phyloP scores from a whole-genome alignment of 2,113 vertebrate species.

The Desmodus rotundus region DNA sequence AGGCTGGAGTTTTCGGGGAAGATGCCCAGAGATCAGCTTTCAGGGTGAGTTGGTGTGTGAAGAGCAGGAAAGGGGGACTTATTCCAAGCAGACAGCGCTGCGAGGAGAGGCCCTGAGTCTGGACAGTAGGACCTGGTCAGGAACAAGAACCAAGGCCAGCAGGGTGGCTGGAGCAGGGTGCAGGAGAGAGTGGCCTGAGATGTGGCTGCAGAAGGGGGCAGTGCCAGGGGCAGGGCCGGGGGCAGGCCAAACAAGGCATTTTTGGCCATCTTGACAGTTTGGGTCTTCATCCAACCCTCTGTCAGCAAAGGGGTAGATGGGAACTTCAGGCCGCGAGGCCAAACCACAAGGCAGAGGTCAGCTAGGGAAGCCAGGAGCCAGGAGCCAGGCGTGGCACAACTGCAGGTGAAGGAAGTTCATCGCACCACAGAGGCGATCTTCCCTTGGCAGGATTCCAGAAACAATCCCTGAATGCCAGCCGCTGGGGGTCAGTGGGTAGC shows the following conservation, averaged over 20 bases:
- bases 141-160: background rate
- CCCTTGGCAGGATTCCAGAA: background rate
- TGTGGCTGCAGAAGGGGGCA: background rate
- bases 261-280: background rate
- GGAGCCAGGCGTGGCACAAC: background rate
- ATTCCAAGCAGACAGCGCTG: background rate
- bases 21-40: background rate
- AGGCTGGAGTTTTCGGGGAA: background rate
- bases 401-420: background rate
- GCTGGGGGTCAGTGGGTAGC: background rate
- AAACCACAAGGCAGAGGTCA: background rate
- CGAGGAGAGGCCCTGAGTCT: background rate
- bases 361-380: background rate
- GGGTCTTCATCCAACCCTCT: background rate
- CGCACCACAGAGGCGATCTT: background rate
- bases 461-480: background rate
- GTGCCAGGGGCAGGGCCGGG: rapidly evolving
- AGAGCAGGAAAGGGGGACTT: background rate
- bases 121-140: background rate
- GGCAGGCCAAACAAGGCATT: background rate
- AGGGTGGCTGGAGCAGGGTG: background rate
- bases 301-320: background rate
- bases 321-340: background rate
- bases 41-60: background rate
- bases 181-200: background rate